Percentiles rank a stretch among this genome's conserved stretches.
Evolutionary conservation across 2,797 vertebrate species (phyloP).

Genomic region (Anisognathus igniventris): DNA sequence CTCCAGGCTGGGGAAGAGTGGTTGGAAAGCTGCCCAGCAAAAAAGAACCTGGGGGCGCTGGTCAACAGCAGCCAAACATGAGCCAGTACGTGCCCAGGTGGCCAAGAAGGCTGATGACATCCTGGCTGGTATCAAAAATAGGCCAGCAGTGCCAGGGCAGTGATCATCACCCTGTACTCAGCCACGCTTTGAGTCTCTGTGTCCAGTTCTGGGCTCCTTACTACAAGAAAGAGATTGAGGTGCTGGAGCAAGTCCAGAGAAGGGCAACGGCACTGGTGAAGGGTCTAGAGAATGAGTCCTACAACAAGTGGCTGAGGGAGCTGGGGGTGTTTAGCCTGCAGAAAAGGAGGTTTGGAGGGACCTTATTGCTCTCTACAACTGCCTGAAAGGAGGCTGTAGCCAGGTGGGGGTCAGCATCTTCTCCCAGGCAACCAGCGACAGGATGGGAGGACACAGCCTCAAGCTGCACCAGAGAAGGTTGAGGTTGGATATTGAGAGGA

Average conservation of each 20-base stretch:
- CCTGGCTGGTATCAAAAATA: not conserved
- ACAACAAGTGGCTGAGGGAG: not conserved
- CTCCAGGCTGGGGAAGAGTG: not conserved
- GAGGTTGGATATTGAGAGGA: not conserved
- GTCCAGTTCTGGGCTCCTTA: not conserved
- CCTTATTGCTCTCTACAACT: not conserved
- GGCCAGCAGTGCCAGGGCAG: not conserved
- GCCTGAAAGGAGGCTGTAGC: not conserved
- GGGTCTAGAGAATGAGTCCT: not conserved
- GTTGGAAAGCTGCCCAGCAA: rapidly evolving
- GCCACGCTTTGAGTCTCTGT: not conserved
- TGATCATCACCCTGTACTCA: not conserved
- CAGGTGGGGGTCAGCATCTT: not conserved
- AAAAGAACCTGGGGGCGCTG: not conserved
- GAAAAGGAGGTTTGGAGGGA: not conserved
- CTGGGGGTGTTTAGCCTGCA: not conserved
- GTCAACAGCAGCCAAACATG: not conserved
- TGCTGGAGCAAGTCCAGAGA: not conserved
- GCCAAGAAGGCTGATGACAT: not conserved
- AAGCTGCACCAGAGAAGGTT: not conserved
- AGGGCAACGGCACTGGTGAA: rapidly evolving
- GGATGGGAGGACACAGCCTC: not conserved
- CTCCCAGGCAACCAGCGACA: rapidly evolving
- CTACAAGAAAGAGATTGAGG: not conserved
- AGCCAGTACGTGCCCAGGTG: rapidly evolving